Evolutionary conservation across 2,888 invertebrate species (phyloP).

Genomic region (Eupithecia exiguata): DNA sequence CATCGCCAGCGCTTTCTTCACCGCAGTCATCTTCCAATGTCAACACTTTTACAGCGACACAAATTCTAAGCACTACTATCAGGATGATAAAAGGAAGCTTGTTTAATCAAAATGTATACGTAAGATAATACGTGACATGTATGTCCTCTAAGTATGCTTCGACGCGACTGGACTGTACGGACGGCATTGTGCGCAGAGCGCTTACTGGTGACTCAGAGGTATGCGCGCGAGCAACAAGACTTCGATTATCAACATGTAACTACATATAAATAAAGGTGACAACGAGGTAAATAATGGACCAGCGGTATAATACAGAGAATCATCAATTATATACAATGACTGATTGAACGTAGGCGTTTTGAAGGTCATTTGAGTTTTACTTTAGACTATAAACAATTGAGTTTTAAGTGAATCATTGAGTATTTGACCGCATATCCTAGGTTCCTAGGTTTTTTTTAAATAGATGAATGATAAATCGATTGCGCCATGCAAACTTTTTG

Average conservation of each 20-base stretch:
- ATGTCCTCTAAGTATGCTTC: slow-evolving; percentile 80
- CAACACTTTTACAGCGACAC: slow-evolving; percentile 48
- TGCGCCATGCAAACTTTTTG: no score
- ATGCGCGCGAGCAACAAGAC: slow-evolving; percentile 77
- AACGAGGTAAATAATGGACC: slow-evolving; percentile 76
- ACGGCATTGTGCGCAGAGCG: slow-evolving; percentile 79
- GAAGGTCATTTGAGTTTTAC: slow-evolving; percentile 59
- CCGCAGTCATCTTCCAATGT: slow-evolving; percentile 72
- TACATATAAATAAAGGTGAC: slow-evolving; percentile 71
- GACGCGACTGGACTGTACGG: slow-evolving; percentile 77
- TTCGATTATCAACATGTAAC: slow-evolving; percentile 71
- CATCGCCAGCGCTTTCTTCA: slow-evolving; percentile 87
- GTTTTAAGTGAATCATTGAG: not conserved
- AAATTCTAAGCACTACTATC: slow-evolving; percentile 61
- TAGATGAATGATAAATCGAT: not conserved
- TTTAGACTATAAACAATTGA: slow-evolving; percentile 4
- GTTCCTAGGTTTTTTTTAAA: not conserved
- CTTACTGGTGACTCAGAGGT: slow-evolving; percentile 75
- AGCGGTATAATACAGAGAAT: slow-evolving; percentile 55
- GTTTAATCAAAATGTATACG: slow-evolving; percentile 58
- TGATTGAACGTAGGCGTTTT: slow-evolving; percentile 65
- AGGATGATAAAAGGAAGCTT: slow-evolving; percentile 49
- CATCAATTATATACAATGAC: slow-evolving; percentile 74
- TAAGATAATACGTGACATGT: slow-evolving; percentile 71
- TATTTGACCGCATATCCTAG: not conserved